Conservation (phyloP, 2,797 vertebrate species). For the Emydoidea blandingii region DNA sequence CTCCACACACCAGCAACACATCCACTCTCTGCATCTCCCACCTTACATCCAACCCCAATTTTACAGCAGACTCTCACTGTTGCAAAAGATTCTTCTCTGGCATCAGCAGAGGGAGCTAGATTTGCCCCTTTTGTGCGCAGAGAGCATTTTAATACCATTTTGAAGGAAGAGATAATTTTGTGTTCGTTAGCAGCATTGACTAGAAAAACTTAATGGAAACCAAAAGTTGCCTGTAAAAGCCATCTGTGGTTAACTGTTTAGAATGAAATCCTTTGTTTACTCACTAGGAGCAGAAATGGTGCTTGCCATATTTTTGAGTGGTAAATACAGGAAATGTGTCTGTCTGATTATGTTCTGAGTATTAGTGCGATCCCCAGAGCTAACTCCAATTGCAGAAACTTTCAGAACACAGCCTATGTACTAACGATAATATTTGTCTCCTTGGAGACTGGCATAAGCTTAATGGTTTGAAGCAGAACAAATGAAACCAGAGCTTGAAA, state of each 20-base stretch:
- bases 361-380: not conserved
- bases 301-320: not conserved
- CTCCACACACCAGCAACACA: not conserved
- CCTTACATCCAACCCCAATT: not conserved
- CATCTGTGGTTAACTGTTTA: conserved; percentile 9
- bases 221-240: conserved; percentile 20
- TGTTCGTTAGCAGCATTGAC: conserved; percentile 28
- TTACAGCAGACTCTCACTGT: not conserved
- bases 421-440: not conserved
- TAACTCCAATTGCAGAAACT: not conserved
- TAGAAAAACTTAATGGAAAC: not conserved
- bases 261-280: not conserved
- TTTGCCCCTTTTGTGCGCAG: not conserved
- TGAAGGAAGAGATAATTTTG: not conserved
- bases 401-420: not conserved
- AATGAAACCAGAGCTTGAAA: not conserved
- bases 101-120: not conserved
- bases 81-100: not conserved
- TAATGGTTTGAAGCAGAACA: not conserved
- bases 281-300: not conserved
- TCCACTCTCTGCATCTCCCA: no score
- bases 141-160: not conserved
- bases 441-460: not conserved
- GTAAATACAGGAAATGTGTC: conserved; percentile 6
- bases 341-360: not conserved